phyloP scores from a whole-genome alignment of 2,888 invertebrate genomes.

The Nomada fabriciana region DNA sequence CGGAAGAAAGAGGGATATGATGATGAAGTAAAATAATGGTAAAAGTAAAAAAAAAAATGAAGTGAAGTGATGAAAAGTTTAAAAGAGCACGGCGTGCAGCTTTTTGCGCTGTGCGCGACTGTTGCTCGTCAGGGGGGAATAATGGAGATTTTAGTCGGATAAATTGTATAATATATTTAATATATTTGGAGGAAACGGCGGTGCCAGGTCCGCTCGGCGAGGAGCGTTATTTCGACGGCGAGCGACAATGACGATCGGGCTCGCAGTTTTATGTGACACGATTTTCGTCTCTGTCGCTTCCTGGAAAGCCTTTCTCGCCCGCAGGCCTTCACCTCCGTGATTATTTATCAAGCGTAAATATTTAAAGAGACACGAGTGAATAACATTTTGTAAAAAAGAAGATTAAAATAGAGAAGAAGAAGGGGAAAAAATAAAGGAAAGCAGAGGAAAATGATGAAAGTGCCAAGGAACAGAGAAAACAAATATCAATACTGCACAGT shows the following conservation, averaged over 20 bases:
- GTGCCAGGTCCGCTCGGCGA: constrained; percentile 69
- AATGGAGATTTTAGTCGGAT: constrained; percentile 82
- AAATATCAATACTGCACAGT: neutral
- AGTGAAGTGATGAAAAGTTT: constrained; percentile 60
- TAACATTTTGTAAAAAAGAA: constrained; percentile 55
- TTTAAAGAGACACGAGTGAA: constrained; percentile 68
- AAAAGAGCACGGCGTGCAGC: constrained; percentile 74
- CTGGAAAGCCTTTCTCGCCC: constrained; percentile 58
- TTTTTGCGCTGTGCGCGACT: constrained; percentile 79
- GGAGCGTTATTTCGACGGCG: constrained; percentile 40
- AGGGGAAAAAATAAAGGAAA: constrained; percentile 43
- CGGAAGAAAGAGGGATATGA: constrained; percentile 34
- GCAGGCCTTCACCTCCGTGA: constrained; percentile 63
- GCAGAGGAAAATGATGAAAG: constrained; percentile 65
- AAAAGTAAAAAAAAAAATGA: constrained; percentile 46
- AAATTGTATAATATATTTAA: constrained; percentile 84
- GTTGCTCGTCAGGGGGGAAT: constrained; percentile 66
- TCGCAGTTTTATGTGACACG: constrained; percentile 82
- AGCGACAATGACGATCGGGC: constrained; percentile 69
- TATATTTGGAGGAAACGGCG: constrained; percentile 81
- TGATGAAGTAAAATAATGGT: constrained; percentile 62
- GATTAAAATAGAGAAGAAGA: constrained; percentile 40
- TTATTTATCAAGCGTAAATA: constrained; percentile 83
- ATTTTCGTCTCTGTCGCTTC: constrained; percentile 59
- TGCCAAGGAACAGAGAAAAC: constrained; percentile 72